Evolutionary conservation across 1,140 invertebrate genomes (phyloP), one percentile per base, ranked within the genome.

Genomic region (Pachypeltis micranthus): DNA sequence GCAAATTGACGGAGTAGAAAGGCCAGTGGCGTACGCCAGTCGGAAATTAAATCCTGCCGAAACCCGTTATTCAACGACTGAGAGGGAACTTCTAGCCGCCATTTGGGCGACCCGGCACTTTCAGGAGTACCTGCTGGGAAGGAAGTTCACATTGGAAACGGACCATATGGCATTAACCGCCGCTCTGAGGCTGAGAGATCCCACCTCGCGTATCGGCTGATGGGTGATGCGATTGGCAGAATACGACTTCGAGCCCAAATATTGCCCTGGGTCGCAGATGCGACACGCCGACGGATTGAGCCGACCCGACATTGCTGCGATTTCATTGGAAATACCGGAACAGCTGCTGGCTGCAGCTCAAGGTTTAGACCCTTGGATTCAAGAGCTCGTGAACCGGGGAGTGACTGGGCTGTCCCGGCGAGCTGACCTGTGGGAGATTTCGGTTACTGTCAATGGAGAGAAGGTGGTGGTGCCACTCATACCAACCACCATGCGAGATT

Each of bases 11-110:
- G 59, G 39, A 14, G 59, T 7, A 14, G 1, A 58, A 27, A 16
- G 16, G 4, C 70, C 73, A 0, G 67, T 74, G 27, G 68, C 70
- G 14, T 74, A 65, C 56, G 66, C 68, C 1, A 69, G 63, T 1
- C 44, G 70, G 27, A 70, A 69, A 2, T 58, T 73, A 19, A 71
- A 67, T 24, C 66, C 68, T 47, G 65, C 66, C 3, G 73, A 74
- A 69, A 12, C 29, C 4, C 65, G 66, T 27, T 72, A 72, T 58
- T 59, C 62, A 10, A 65, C 65, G 1, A 69, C 71, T 29, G 73
- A 78, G 70, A 74, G 75, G 65, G 78, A 83, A 74, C 68, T 78
- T 47, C 65, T 83, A 24, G 78, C 77, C 1, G 73, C 81, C 10
- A 70, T 82, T 0, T 78, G 73, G 72, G 72, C 72, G 10, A 67